Evolutionary conservation across 2,797 vertebrate species (phyloP).

Genomic region (Parauchenoglanis punctatus): DNA sequence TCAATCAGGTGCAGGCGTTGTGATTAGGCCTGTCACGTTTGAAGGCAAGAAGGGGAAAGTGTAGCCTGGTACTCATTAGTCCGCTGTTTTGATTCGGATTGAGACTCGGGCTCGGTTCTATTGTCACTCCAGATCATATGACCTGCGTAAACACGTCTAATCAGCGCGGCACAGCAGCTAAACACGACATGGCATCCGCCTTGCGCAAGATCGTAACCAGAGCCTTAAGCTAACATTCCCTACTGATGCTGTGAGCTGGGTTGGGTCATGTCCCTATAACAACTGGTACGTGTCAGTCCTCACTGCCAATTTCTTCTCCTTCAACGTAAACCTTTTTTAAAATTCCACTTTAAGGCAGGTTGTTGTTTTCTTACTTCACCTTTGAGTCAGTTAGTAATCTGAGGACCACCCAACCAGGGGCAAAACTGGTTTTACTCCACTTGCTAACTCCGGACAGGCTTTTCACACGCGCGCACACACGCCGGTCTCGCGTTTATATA

Average conservation of each 20-base stretch:
- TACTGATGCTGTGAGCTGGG: slow-evolving; percentile 51
- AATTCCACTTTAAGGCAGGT: slow-evolving; percentile 45
- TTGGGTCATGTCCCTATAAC: background rate
- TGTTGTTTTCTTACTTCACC: slow-evolving; percentile 64
- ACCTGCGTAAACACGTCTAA: slow-evolving; percentile 77
- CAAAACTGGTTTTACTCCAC: slow-evolving; percentile 52
- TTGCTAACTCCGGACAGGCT: background rate
- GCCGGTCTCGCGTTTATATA: slow-evolving; percentile 32
- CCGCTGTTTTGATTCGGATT: slow-evolving; percentile 68
- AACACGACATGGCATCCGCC: slow-evolving; percentile 68
- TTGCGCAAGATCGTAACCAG: slow-evolving; percentile 62
- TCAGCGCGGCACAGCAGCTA: slow-evolving; percentile 65
- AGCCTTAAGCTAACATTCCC: slow-evolving; percentile 59
- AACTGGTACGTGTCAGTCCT: slow-evolving; percentile 22
- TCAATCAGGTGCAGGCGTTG: slow-evolving; percentile 60
- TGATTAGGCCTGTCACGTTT: slow-evolving; percentile 71
- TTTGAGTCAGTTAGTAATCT: slow-evolving; percentile 60
- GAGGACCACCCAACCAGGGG: slow-evolving; percentile 67
- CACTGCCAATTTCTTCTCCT: slow-evolving; percentile 44
- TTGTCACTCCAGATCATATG: slow-evolving; percentile 76
- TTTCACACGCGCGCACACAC: slow-evolving; percentile 18
- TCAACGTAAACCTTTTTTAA: background rate
- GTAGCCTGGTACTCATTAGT: slow-evolving; percentile 74
- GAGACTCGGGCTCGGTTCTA: slow-evolving; percentile 58
- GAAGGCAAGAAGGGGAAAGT: slow-evolving; percentile 48